Evolutionary conservation across 2,113 vertebrate species (phyloP), one percentile per base, ranked within the genome.

Genomic region (Gadus chalcogrammus): DNA sequence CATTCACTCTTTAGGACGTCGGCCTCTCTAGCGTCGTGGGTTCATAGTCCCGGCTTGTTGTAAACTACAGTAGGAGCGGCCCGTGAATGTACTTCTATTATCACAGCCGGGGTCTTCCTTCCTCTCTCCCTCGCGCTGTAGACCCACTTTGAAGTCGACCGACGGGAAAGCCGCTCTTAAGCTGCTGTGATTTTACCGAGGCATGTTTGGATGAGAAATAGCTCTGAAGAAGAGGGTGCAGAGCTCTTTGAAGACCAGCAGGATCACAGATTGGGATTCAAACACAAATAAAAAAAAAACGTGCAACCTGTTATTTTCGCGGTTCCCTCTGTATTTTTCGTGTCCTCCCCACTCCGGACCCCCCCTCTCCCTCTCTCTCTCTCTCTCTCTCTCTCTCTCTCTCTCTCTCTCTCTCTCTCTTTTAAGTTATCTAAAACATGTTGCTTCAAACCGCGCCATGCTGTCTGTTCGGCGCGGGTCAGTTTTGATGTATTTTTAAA

Each of bases 131-230:
- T 62, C 59, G 73, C n/a, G 15, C 55, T 58, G 55, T 58, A 58
- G n/a, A n/a, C 28, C 71, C 52, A 65, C 88, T 90, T 88, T 91
- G 83, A 90, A 88, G 86, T 79, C n/a, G 17, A 24, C 69, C 42
- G 71, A 58, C 72, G 74, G 76, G 67, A 85, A 13, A 84, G 79
- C 82, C 74, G 80, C 71, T 77, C 77, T 35, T 88, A 84, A 90
- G 88, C 87, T 88, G 76, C 59, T 70, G 75, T 80, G 86, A 89
- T 88, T 90, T 87, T 59, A 69, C 78, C 61, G 64, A 82, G 78
- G 78, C 81, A 74, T 86, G 83, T 82, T 88, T 85, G 77, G 68
- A 77, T 78, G 82, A 88, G 80, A 66, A 83, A 78, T 68, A 64
- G 80, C 80, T 61, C 53, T 75, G 74, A 76, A 84, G 73, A 65